Percentiles rank a stretch among this genome's conserved stretches.
Conservation (phyloP, 2,113 vertebrate species). For the Phrynocephalus versicolor region DNA sequence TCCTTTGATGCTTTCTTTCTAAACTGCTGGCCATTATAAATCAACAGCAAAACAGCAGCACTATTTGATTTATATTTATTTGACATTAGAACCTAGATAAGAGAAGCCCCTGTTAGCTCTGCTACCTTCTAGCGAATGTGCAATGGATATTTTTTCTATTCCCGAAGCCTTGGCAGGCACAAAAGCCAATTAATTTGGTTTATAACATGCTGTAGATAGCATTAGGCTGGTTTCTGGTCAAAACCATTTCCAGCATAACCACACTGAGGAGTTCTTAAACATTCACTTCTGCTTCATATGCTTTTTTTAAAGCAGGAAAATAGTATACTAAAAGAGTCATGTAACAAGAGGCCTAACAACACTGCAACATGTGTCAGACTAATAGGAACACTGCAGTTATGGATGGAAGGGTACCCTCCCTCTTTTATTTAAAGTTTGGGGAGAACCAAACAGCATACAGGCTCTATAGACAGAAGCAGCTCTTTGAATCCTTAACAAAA, state of each 20-base stretch:
- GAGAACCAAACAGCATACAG: background rate
- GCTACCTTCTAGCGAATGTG: background rate
- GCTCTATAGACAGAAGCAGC: background rate
- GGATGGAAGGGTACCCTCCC: too few relatives aligned
- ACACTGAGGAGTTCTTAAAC: too few relatives aligned
- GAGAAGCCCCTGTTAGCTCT: background rate
- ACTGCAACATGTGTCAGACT: too few relatives aligned
- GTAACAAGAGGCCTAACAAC: too few relatives aligned
- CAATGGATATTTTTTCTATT: background rate
- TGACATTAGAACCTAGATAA: background rate
- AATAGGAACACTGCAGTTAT: too few relatives aligned
- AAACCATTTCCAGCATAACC: conserved; percentile 12
- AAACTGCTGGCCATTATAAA: conserved; percentile 45
- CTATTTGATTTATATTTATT: conserved; percentile 26
- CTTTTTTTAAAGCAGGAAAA: too few relatives aligned
- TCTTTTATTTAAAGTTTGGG: background rate
- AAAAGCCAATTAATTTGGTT: conserved; percentile 1
- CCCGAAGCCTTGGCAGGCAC: background rate
- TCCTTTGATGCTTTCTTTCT: conserved; percentile 43
- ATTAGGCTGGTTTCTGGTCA: background rate
- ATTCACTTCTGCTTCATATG: too few relatives aligned
- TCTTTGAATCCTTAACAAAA: background rate
- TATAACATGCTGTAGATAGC: background rate
- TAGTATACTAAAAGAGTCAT: too few relatives aligned
- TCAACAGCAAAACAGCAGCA: conserved; percentile 35